phyloP scores from a whole-genome alignment of 2,888 invertebrate genomes.

The Eurytoma adleriae region DNA sequence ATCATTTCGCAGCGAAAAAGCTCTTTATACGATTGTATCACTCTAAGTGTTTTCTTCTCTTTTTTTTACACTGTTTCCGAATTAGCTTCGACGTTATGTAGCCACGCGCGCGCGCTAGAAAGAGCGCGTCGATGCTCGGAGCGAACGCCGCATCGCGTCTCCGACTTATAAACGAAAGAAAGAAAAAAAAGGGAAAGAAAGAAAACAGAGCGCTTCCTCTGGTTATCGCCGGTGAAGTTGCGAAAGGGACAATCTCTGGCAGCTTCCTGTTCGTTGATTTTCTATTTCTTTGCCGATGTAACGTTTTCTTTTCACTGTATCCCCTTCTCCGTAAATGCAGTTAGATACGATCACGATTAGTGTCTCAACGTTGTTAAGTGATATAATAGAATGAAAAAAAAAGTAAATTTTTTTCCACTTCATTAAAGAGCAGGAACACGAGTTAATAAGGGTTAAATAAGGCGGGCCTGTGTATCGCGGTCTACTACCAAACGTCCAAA shows the following conservation, averaged over 20 bases:
- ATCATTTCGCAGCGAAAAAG: constrained; percentile 50
- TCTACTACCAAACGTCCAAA: constrained; percentile 51
- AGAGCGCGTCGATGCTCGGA: constrained; percentile 30
- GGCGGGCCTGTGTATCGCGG: constrained; percentile 60
- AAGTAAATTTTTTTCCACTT: constrained; percentile 54
- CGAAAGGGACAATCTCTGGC: constrained; percentile 54
- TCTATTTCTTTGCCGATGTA: constrained; percentile 18
- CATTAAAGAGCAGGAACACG: constrained; percentile 62
- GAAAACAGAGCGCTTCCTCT: constrained; percentile 54
- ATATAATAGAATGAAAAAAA: constrained; percentile 33
- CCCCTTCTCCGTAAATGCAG: constrained; percentile 34
- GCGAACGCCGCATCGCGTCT: constrained; percentile 30
- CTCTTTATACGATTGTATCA: constrained; percentile 43
- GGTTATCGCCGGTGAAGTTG: constrained; percentile 54
- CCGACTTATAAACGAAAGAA: constrained; percentile 13
- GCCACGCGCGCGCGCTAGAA: constrained; percentile 21
- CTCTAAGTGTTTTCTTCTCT: constrained; percentile 52
- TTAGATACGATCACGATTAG: constrained; percentile 57
- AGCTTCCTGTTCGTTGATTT: constrained; percentile 57
- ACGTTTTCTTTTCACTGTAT: constrained; percentile 3
- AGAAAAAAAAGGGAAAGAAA: constrained; percentile 23
- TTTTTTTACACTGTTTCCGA: constrained; percentile 40
- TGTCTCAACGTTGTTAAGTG: constrained; percentile 56
- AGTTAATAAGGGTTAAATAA: constrained; percentile 64
- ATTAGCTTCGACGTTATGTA: constrained; percentile 43